A percentile compares a stretch with the other conserved stretches of the same genome.
Conservation (phyloP, 1,140 invertebrate species). For the Pinna nobilis region DNA sequence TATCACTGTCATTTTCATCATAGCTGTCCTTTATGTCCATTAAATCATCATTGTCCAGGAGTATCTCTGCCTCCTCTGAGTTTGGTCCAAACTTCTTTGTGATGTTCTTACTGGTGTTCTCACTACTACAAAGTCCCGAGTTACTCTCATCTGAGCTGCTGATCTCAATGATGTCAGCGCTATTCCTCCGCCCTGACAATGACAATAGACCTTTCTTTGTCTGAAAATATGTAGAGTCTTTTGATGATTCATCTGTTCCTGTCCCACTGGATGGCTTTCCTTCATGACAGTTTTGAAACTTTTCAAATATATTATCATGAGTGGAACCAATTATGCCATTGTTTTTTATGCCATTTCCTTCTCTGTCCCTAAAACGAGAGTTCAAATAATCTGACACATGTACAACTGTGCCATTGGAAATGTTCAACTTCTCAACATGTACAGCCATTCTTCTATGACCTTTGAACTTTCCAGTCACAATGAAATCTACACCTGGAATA, state of each 20-base stretch:
- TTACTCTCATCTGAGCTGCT: conserved; percentile 1
- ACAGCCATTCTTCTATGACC: conserved; percentile 60
- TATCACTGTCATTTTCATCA: background rate
- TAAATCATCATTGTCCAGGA: conserved; percentile 13
- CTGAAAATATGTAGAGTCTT: conserved; percentile 22
- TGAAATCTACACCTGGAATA: conserved; percentile 56
- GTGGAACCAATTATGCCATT: background rate
- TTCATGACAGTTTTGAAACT: conserved; percentile 18
- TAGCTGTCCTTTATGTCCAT: conserved; percentile 1
- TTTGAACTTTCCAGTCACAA: conserved; percentile 66
- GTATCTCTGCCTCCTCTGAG: background rate
- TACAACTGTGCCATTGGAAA: conserved; percentile 40
- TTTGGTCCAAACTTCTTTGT: background rate
- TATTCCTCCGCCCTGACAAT: background rate
- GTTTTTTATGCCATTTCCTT: too few species aligned
- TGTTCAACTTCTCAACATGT: conserved; percentile 49
- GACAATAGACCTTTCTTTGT: conserved; percentile 9
- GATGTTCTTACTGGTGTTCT: background rate
- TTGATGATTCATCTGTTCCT: conserved; percentile 20
- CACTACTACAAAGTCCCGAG: too few species aligned
- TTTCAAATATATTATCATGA: conserved; percentile 18
- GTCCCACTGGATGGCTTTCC: conserved; percentile 5
- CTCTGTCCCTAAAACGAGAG: background rate
- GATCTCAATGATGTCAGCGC: conserved; percentile 3
- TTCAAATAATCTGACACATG: conserved; percentile 36